Base-by-base conservation (phyloP, 2,113 vertebrate species). In the Sinocyclocheilus anshuiensis region DNA sequence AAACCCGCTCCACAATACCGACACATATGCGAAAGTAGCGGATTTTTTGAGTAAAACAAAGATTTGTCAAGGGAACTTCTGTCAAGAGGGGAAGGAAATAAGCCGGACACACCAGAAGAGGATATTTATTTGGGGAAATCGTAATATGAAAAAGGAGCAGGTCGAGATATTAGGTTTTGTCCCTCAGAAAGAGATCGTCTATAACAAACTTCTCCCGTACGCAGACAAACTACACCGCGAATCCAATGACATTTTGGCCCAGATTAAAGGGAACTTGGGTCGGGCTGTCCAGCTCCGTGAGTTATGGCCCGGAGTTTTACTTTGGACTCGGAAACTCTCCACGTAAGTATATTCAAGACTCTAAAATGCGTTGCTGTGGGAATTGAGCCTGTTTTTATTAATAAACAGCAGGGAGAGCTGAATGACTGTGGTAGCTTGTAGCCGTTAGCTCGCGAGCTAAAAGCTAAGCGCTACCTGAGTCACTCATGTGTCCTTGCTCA, bases 251-350 rank as follows among this genome's bases (percentile, higher is more conserved):
- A 96, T 97, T 89, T 89, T 99, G 92, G 94, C 93, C 6, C 94
- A 94, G 88, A 98, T 99, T 92, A 99, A 98, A 90, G 94, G 92
- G n/a, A 96, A 97, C 94, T 93, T 99, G 91, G 96, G 95, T 91
- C 95, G 97, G 61, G 97, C 98, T 0, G 97, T 99, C 83, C 96
- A 97, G 90, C 94, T 99, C 6, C 93, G 96, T 83, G 98, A 99
- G 94, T 95, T 99, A 82, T 99, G 97, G 97, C 98, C 97, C 22
- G 97, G 97, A 36, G 96, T 96, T 77, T 94, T 97, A 74, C 97
- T 98, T 93, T 98, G 98, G 97, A 96, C 95, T 86, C 93, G 96
- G 92, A 98, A 97, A 90, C 97, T 99, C 85, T 97, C 97, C 91
- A 97, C 96, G 97, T 98, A 94, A 99, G 97, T 97, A 88, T 26